Base-by-base conservation (phyloP, 2,888 invertebrate genomes). In the Epiblema foenella region DNA sequence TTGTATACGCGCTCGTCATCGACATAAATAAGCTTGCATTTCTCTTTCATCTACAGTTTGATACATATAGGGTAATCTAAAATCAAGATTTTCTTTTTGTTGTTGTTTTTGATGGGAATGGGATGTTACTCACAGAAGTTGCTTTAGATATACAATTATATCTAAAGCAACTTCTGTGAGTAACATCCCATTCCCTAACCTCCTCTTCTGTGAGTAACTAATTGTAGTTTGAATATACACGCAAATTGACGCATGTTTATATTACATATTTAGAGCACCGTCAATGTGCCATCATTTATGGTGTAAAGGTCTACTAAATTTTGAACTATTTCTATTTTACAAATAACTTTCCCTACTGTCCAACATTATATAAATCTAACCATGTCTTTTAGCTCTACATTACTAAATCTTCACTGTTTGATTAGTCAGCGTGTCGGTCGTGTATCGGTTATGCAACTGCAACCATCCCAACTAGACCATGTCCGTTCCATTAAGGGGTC, bases 401-500 rank as follows among this genome's bases (percentile, higher is more conserved):
- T 5, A 12, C 15, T 46, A 46, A 54, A 24, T 18, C 58, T 39
- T 20, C 4, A 24, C 51, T 51, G 29, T 15, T 52, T 51, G 33
- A 33, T 52, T 37, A 52, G 15, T 51, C 51, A 20, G 63, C 17
- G 11, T 60, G 20, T n/a, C 20, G 18, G 20, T 46, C 15, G 12
- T 52, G 24, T 8, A 66, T 56, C 24, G 20, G 29, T 71, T 66
- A 70, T 56, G 62, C 56, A 67, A 67, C 62, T 66, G 49, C 56
- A 60, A 54, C 56, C 66, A 60, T 67, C 24, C 51, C 37, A 46
- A 17, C 66, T 67, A 67, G 62, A 71, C 33, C 56, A 42, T 67
- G 71, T 71, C 71, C 71, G 71, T 62, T 71, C 71, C 56, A 71
- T 67, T 67, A 71, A 60, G 71, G 67, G 71, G 67, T 71, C 75